These are phyloP conservation scores for Pachyuromys duprasi DNA, from an alignment of 2,797 vertebrate genomes.

Conservation along the genomic window DNA sequence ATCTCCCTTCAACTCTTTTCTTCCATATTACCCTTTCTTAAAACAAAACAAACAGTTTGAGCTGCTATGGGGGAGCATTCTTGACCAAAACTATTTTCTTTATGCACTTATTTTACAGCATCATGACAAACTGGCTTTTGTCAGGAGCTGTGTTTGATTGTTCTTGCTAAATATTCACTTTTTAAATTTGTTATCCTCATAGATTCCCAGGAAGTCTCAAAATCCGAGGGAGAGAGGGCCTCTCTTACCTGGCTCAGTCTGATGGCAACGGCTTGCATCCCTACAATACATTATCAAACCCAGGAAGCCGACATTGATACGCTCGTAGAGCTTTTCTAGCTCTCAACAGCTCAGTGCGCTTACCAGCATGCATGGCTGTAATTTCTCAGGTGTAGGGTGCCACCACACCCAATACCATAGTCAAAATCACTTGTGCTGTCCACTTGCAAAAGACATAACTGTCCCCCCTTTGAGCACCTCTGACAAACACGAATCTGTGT, in stretches of 20 bases:
- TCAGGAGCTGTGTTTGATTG: background rate
- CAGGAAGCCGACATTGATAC: background rate
- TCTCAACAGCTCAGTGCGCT: background rate
- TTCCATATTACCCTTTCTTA: background rate
- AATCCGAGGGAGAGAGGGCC: background rate
- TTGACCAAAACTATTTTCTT: background rate
- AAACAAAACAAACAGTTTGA: background rate
- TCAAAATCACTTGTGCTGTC: background rate
- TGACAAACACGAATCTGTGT: background rate
- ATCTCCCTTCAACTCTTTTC: background rate
- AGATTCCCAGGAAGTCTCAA: background rate
- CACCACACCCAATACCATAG: background rate
- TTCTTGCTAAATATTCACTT: background rate
- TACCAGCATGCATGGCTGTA: background rate
- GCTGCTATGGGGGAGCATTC: background rate
- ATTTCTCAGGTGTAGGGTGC: background rate
- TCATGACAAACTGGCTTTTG: background rate
- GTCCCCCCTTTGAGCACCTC: background rate
- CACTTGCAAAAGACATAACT: background rate
- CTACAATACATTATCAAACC: background rate
- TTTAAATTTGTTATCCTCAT: slow-evolving; percentile 10
- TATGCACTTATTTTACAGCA: background rate
- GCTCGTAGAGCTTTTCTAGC: background rate
- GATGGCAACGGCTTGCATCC: background rate
- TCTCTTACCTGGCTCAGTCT: background rate